Percentiles rank a stretch among this genome's conserved stretches.
Evolutionary conservation across 1,140 invertebrate species (phyloP).

Genomic region (Zaprionus taronus): DNA sequence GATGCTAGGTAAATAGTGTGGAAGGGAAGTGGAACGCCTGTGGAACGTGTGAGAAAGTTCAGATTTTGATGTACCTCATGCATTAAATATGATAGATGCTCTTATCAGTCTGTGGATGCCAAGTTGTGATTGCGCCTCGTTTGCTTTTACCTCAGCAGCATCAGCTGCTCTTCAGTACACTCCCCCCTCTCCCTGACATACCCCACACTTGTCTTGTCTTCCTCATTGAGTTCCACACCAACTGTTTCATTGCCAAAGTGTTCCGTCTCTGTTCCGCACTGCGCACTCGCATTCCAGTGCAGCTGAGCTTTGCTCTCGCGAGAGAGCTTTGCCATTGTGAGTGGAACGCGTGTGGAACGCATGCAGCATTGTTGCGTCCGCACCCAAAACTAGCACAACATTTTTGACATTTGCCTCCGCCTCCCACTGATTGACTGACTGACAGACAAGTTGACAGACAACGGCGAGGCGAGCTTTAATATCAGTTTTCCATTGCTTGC

Average conservation of each 20-base stretch:
- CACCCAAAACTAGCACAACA: slow-evolving; percentile 57
- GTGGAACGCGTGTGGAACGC: slow-evolving; percentile 64
- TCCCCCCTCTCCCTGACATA: background rate
- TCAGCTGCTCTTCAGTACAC: background rate
- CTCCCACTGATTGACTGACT: background rate
- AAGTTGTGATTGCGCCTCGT: slow-evolving; percentile 44
- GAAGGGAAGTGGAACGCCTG: background rate
- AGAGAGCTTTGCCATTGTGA: slow-evolving; percentile 36
- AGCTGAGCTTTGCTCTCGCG: slow-evolving; percentile 21
- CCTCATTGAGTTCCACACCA: slow-evolving; percentile 11
- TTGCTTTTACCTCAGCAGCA: background rate
- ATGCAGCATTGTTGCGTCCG: slow-evolving; percentile 22
- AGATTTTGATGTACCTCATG: background rate
- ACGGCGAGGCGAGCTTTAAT: slow-evolving; percentile 13
- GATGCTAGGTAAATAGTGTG: slow-evolving; percentile 14
- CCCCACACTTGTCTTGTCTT: background rate
- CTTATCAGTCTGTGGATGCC: slow-evolving; percentile 58
- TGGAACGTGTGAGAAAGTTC: background rate
- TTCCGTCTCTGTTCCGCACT: slow-evolving; percentile 11
- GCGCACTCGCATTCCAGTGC: slow-evolving; percentile 62
- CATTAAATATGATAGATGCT: slow-evolving; percentile 36
- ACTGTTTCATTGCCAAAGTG: slow-evolving; percentile 35
- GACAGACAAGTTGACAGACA: slow-evolving; percentile 39
- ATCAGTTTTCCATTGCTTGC: slow-evolving; percentile 13
- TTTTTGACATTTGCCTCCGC: slow-evolving; percentile 28